Evolutionary conservation across 1,140 invertebrate species (phyloP).

Genomic region (Caenorhabditis tropicalis): DNA sequence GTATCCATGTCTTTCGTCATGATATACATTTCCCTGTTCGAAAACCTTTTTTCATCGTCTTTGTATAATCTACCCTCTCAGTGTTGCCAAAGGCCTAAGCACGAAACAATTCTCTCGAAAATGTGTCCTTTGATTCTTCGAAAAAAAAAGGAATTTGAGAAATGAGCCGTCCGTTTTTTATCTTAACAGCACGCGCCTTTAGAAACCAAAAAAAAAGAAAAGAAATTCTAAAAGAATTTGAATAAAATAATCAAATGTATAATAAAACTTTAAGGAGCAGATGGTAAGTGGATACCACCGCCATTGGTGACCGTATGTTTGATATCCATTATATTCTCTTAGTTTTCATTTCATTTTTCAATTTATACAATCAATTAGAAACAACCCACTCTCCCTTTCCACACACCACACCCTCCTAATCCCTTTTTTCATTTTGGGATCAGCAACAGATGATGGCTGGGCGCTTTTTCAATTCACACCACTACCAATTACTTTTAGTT

Average conservation of each 20-base stretch:
- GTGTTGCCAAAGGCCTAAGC: neutral
- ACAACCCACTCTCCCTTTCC: too few relatives aligned
- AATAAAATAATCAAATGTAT: conserved; percentile 50
- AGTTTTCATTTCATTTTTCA: neutral
- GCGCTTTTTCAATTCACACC: too few relatives aligned
- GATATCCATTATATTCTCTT: neutral
- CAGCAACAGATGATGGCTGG: too few relatives aligned
- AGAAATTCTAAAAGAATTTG: neutral
- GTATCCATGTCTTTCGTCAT: neutral
- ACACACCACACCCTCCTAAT: too few relatives aligned
- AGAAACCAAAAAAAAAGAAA: neutral
- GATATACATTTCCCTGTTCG: neutral
- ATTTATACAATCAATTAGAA: conserved; percentile 34
- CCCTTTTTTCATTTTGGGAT: too few relatives aligned
- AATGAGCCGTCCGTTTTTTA: conserved; percentile 32
- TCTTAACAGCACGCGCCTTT: conserved; percentile 30
- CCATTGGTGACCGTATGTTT: conserved; percentile 38
- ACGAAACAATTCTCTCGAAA: neutral
- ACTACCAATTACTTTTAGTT: neutral
- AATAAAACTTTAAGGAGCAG: conserved; percentile 63
- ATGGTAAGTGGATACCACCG: conserved; percentile 59
- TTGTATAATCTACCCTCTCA: neutral
- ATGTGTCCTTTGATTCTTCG: neutral
- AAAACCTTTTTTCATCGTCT: neutral
- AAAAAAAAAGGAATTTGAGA: neutral